phyloP scores from a whole-genome alignment of 2,113 vertebrate species.

The Taxidea taxus region DNA sequence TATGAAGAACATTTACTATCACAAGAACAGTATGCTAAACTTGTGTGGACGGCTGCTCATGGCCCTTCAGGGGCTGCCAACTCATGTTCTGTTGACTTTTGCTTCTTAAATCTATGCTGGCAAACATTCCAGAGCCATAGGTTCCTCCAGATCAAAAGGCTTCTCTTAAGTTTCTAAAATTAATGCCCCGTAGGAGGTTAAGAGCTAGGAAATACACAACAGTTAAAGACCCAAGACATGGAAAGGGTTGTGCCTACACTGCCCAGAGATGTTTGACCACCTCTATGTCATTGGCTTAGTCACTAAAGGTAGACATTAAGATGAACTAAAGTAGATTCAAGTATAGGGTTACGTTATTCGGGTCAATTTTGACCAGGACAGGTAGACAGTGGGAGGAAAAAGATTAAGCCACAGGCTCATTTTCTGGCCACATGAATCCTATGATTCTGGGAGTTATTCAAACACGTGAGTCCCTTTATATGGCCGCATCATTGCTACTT shows the following conservation, averaged over 20 bases:
- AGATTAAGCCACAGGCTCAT: not conserved
- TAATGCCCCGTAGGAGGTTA: not conserved
- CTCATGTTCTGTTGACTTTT: not conserved
- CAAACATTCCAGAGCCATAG: conserved; percentile 24
- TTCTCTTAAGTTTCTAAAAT: conserved; percentile 40
- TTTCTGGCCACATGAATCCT: not conserved
- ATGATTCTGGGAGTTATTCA: not conserved
- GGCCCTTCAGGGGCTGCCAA: conserved; percentile 41
- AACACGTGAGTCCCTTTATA: not conserved
- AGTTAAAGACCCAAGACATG: not conserved
- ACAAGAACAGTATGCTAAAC: not conserved
- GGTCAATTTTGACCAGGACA: not conserved
- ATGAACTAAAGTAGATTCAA: not conserved
- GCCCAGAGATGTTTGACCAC: not conserved
- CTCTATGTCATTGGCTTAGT: not conserved
- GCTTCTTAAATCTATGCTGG: not conserved
- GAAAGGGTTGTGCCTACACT: too few relatives aligned
- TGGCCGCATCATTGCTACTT: not conserved
- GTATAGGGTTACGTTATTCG: not conserved
- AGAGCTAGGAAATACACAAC: not conserved
- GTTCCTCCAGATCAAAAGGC: not conserved
- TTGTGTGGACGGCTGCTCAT: not conserved
- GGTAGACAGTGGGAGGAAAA: not conserved
- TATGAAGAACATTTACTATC: conserved; percentile 46
- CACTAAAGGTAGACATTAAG: not conserved